Evolutionary conservation across 2,113 vertebrate genomes (phyloP).

Genomic region (Romanogobio albipinnatus): DNA sequence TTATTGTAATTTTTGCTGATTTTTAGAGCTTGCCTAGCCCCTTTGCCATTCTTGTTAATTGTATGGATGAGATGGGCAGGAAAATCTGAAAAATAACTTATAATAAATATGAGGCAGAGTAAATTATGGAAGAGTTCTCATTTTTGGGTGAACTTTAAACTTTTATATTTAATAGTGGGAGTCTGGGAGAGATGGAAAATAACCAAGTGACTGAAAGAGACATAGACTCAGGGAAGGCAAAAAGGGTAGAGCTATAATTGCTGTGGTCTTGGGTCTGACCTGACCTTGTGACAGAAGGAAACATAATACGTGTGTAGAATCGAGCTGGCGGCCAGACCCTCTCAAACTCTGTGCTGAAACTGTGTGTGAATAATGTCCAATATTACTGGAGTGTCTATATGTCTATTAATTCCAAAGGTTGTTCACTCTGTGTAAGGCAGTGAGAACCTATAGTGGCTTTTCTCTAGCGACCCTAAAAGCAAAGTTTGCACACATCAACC

Average conservation of each 20-base stretch:
- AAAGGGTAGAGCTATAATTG: slow-evolving; percentile 28
- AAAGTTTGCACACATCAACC: slow-evolving; percentile 38
- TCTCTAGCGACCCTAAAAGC: slow-evolving; percentile 40
- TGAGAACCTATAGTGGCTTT: slow-evolving; percentile 36
- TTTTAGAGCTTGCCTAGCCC: background rate
- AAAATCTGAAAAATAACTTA: background rate
- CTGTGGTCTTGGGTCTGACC: slow-evolving; percentile 17
- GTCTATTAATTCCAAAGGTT: slow-evolving; percentile 37
- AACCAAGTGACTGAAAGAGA: slow-evolving; percentile 4
- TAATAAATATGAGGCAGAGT: background rate
- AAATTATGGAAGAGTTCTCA: background rate
- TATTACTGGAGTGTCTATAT: slow-evolving; percentile 23
- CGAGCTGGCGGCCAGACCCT: background rate
- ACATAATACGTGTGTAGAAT: slow-evolving; percentile 23
- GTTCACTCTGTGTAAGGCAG: slow-evolving; percentile 25
- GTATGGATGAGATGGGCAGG: background rate
- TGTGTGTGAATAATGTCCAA: slow-evolving; percentile 3
- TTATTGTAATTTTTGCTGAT: background rate
- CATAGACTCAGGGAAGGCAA: background rate
- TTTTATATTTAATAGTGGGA: background rate
- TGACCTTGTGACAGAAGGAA: slow-evolving; percentile 39
- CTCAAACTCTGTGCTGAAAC: background rate
- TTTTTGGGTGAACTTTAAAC: background rate
- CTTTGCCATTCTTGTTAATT: background rate
- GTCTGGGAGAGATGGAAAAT: background rate